Percentiles rank a stretch among this genome's conserved stretches.
Evolutionary conservation across 2,888 invertebrate species (phyloP).

Genomic region (Cantharis rustica): DNA sequence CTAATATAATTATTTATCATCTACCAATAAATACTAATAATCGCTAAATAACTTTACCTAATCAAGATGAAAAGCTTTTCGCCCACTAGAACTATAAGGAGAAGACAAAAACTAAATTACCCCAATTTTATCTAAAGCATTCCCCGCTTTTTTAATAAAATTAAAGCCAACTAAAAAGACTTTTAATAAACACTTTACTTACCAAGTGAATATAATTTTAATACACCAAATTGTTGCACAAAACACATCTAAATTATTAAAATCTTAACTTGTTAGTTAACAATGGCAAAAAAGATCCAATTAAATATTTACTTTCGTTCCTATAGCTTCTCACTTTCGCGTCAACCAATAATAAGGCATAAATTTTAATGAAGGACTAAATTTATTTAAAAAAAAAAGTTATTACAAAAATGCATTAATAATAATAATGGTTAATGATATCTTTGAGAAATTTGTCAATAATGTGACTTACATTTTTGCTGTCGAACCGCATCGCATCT

Average conservation of each 20-base stretch:
- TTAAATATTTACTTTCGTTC: neutral
- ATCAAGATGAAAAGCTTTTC: neutral
- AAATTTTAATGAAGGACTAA: neutral
- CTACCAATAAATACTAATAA: neutral
- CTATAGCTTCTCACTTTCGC: neutral
- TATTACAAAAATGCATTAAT: constrained; percentile 36
- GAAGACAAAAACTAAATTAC: neutral
- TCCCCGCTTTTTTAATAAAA: neutral
- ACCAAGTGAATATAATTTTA: neutral
- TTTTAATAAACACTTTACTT: neutral
- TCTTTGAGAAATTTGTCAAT: constrained; percentile 54
- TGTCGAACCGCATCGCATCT: constrained; percentile 64
- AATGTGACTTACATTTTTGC: constrained; percentile 62
- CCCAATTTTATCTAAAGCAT: neutral
- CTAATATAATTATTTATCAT: neutral
- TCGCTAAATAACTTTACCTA: neutral
- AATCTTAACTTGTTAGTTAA: neutral
- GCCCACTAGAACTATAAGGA: neutral
- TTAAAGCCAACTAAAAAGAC: neutral
- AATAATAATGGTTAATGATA: constrained; percentile 50
- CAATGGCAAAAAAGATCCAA: neutral
- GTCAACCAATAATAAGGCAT: neutral
- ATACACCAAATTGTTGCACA: neutral
- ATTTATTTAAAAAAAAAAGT: constrained; percentile 7
- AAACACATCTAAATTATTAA: neutral